phyloP scores from a whole-genome alignment of 2,797 vertebrate species.

The Rhinogobio ventralis region DNA sequence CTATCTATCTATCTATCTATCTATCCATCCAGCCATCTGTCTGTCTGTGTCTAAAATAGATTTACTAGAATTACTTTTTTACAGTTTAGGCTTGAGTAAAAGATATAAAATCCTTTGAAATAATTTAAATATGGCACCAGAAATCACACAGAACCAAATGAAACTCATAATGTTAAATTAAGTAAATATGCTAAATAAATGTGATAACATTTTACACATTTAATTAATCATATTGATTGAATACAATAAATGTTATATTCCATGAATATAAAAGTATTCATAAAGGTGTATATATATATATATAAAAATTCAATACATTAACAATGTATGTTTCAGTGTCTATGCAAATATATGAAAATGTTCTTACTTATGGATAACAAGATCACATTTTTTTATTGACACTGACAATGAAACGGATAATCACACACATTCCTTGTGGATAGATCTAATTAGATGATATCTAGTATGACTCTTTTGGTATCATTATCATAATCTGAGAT shows the following conservation, averaged over 20 bases:
- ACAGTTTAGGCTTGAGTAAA: not conserved
- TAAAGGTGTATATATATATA: not conserved
- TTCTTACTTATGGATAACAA: not conserved
- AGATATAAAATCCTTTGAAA: not conserved
- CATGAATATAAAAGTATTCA: not conserved
- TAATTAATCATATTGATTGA: not conserved
- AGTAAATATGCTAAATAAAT: not conserved
- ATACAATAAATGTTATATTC: not conserved
- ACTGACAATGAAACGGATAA: not conserved
- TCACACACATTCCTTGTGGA: not conserved
- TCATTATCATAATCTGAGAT: not conserved
- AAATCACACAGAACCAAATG: not conserved
- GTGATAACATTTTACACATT: not conserved
- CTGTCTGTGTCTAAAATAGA: too few species aligned
- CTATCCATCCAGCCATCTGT: too few species aligned
- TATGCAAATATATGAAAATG: not conserved
- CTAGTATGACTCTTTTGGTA: not conserved
- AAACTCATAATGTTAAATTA: not conserved
- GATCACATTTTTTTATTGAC: too few species aligned
- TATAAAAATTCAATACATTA: not conserved
- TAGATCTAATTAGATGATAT: constrained; percentile 12
- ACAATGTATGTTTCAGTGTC: not conserved
- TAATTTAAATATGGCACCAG: not conserved
- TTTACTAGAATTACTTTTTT: not conserved
- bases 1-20: too few species aligned